Conservation (phyloP, 2,113 vertebrate species). For the Lasiurus borealis region DNA sequence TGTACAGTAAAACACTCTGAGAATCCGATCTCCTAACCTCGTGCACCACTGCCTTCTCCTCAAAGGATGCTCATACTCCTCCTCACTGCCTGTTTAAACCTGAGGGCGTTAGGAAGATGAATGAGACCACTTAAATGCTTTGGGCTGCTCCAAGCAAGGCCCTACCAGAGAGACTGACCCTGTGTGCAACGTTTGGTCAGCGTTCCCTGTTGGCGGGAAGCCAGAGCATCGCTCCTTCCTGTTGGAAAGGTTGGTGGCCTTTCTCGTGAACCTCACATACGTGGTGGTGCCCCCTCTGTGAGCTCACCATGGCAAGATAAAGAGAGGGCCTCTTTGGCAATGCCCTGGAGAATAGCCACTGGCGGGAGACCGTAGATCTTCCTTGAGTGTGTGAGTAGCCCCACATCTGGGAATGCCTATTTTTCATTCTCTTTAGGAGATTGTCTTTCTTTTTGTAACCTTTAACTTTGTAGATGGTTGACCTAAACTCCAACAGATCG, state of each 20-base stretch:
- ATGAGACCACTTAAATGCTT: conserved; percentile 51
- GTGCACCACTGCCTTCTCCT: not conserved
- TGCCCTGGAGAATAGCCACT: conserved; percentile 38
- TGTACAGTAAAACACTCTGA: not conserved
- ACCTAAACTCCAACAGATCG: conserved; percentile 63
- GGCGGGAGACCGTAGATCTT: conserved; percentile 60
- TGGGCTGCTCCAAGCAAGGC: not conserved
- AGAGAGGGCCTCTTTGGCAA: not conserved
- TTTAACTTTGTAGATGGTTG: conserved; percentile 60
- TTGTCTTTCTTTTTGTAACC: conserved; percentile 75
- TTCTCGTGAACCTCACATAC: not conserved
- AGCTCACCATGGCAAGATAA: conserved; percentile 52
- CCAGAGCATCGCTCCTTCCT: not conserved
- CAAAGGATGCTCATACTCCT: not conserved
- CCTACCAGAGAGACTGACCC: not conserved
- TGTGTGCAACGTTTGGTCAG: not conserved
- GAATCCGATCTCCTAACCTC: not conserved
- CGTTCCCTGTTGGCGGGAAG: conserved; percentile 16
- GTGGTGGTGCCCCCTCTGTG: not conserved
- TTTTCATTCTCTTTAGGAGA: conserved; percentile 72
- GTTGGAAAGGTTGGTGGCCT: conserved; percentile 35
- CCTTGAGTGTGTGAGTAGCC: conserved; percentile 47
- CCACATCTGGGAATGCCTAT: conserved; percentile 59
- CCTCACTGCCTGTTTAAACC: conserved; percentile 34
- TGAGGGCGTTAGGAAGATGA: conserved; percentile 26